Base-by-base conservation (phyloP, 2,888 invertebrate species). In the Syrista parreyssii region DNA sequence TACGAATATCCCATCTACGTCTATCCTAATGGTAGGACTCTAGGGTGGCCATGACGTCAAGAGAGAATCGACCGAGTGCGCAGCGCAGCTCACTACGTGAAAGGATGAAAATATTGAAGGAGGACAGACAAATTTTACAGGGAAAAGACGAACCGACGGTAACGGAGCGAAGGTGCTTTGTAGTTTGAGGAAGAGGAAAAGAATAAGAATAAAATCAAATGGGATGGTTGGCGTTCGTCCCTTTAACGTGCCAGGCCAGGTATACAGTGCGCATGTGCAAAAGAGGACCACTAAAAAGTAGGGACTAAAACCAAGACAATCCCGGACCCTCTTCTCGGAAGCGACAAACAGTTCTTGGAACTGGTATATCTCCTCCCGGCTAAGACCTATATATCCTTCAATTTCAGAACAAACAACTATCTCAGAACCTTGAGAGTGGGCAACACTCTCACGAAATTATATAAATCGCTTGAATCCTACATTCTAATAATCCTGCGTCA, bases 31-130 rank as follows among this genome's bases (percentile, higher is more conserved):
- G 23, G 55, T 3, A 71, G 32, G 31, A 32, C 12, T 71, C 71
- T 33, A 71, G 33, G 71, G 71, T 71, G 71, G 71, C 69, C 69
- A 69, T 79, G 40, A 74, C 74, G 75, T 73, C 77, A 74, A 68
- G 72, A 71, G 31, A 75, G 34, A 55, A 80, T 76, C 82, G 77
- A 79, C 79, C 82, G 82, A 82, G 78, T 81, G 77, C 76, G 79
- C 77, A 68, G 81, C 78, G 79, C 78, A 82, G 77, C 75, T 76
- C 77, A 75, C 75, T 81, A 80, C 82, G 78, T 77, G 79, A 78
- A 78, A 82, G 72, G 68, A 36, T 68, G 78, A 78, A 81, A 80
- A 79, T 73, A 75, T 79, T 68, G 77, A 80, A 68, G 40, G 12
- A 73, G 34, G 76, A 71, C 68, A 68, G 73, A 68, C 55, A 75